Conservation (phyloP, 2,888 invertebrate genomes). For the Thymelicus sylvestris region DNA sequence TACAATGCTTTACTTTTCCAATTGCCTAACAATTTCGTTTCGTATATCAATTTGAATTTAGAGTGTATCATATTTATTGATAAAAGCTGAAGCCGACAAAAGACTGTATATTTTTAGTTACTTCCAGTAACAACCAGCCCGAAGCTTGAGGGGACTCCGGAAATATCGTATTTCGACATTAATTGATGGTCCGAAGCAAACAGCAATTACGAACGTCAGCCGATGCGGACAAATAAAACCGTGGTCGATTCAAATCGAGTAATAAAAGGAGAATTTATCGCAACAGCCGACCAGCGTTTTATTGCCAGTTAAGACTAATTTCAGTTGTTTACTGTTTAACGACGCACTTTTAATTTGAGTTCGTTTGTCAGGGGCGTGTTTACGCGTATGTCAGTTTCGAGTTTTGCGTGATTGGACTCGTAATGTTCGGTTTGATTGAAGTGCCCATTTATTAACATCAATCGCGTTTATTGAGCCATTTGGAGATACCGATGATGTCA, state of each 20-base stretch:
- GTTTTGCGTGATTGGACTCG: slow-evolving; percentile 20
- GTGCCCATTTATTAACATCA: slow-evolving; percentile 6
- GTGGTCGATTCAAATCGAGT: slow-evolving; percentile 58
- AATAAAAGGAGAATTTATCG: slow-evolving; percentile 38
- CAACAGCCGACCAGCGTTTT: slow-evolving; percentile 54
- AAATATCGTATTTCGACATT: slow-evolving; percentile 77
- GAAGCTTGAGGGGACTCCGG: slow-evolving; percentile 46
- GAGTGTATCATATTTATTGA: background rate
- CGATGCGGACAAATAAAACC: slow-evolving; percentile 59
- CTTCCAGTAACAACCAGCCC: background rate
- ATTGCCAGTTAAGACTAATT: slow-evolving; percentile 71
- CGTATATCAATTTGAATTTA: no score
- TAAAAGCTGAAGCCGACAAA: background rate
- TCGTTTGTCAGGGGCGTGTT: slow-evolving; percentile 41
- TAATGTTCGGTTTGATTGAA: slow-evolving; percentile 33
- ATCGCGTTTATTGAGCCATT: slow-evolving; percentile 2
- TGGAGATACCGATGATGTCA: background rate
- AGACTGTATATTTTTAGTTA: background rate
- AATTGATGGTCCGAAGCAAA: slow-evolving; percentile 74
- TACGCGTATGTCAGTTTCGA: slow-evolving; percentile 4
- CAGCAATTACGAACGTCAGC: slow-evolving; percentile 72
- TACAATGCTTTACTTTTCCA: no score
- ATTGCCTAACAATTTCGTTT: no score
- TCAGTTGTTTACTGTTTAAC: slow-evolving; percentile 61
- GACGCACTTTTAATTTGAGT: slow-evolving; percentile 47